These are phyloP conservation scores for Dicrostonyx torquatus DNA, from an alignment of 2,797 vertebrate species.

Conservation along the genomic window DNA sequence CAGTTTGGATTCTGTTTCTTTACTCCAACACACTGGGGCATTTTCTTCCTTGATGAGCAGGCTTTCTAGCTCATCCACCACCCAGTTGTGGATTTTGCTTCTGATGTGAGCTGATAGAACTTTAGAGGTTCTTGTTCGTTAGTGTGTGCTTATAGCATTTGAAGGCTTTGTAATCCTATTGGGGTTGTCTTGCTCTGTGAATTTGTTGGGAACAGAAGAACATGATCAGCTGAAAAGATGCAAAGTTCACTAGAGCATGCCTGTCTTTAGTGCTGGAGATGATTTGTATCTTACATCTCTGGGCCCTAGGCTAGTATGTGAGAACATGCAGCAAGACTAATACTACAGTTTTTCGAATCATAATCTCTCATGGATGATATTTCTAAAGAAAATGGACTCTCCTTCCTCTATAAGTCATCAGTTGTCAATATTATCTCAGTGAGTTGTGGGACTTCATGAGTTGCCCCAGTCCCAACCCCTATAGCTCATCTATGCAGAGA, in stretches of 20 bases:
- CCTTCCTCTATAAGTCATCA: neutral
- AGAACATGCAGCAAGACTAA: neutral
- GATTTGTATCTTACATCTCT: neutral
- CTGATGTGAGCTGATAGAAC: neutral
- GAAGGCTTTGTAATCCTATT: neutral
- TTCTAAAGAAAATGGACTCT: neutral
- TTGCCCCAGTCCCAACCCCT: neutral
- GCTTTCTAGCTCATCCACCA: neutral
- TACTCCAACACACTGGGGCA: neutral
- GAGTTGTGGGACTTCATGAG: neutral
- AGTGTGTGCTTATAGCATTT: neutral
- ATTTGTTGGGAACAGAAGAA: neutral
- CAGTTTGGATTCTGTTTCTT: neutral
- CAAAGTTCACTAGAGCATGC: neutral
- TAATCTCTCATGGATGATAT: neutral
- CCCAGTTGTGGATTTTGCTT: neutral
- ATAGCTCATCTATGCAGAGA: neutral
- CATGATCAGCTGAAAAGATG: neutral
- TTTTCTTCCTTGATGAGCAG: neutral
- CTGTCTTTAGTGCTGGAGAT: neutral
- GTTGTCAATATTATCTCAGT: neutral
- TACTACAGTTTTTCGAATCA: neutral
- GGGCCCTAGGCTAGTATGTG: neutral
- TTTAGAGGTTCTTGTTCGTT: neutral
- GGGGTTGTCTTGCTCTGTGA: neutral